These are phyloP conservation scores for Arremon aurantiirostris DNA, from an alignment of 2,797 vertebrate species.

Conservation along the genomic window DNA sequence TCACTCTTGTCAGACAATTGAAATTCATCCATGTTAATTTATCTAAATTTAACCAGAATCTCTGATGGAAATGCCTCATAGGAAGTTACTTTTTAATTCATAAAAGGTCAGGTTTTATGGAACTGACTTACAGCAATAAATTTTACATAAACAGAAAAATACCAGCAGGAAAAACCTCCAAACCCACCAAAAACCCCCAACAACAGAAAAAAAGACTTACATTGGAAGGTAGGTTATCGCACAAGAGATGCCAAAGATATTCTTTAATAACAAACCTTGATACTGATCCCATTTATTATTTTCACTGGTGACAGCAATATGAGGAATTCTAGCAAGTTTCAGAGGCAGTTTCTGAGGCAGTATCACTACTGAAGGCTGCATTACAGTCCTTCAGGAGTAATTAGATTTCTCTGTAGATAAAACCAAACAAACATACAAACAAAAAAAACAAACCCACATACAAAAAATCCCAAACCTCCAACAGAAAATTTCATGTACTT, in stretches of 20 bases:
- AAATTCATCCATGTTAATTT: not conserved
- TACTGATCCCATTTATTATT: not conserved
- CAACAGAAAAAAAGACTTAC: not conserved
- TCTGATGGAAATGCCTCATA: not conserved
- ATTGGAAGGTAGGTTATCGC: not conserved
- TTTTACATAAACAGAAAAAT: not conserved
- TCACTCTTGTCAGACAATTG: not conserved
- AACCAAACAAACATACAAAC: not conserved
- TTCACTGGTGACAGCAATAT: not conserved
- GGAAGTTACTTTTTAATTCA: not conserved
- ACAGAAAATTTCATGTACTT: not conserved
- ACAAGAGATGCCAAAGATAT: not conserved
- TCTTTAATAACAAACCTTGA: not conserved
- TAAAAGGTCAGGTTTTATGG: not conserved
- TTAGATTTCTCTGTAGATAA: not conserved
- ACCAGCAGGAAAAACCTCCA: accelerated
- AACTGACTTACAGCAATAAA: not conserved
- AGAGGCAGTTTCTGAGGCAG: not conserved
- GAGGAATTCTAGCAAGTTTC: not conserved
- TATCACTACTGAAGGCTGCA: not conserved
- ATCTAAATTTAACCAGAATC: not conserved
- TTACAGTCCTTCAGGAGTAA: not conserved
- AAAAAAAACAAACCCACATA: not conserved
- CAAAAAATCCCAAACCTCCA: accelerated
- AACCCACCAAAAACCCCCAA: not conserved